phyloP scores from a whole-genome alignment of 2,888 invertebrate genomes.

The Aleiodes alternator region DNA sequence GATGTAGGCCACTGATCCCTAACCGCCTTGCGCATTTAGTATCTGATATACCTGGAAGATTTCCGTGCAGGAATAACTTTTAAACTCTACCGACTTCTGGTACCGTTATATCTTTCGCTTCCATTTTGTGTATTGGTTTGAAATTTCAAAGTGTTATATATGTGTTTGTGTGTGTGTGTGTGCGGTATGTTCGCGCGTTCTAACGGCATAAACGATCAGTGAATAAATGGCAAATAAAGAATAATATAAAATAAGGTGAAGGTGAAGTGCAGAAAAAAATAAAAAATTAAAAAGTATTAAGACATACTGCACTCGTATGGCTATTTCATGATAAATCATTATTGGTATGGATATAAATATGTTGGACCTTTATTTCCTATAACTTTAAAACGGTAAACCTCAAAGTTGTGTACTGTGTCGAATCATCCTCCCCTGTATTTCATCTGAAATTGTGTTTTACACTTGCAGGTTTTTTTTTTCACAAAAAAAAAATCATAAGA shows the following conservation, averaged over 20 bases:
- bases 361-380: constrained; percentile 29
- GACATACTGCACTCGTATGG: constrained; percentile 28
- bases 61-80: constrained; percentile 43
- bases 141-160: not conserved
- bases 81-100: constrained; percentile 36
- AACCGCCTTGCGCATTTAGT: constrained; percentile 18
- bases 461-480: too few species aligned
- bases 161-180: constrained; percentile 6
- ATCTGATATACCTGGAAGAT: constrained; percentile 8
- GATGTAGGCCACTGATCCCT: constrained; percentile 48
- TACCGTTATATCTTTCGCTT: constrained; percentile 41
- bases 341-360: constrained; percentile 38
- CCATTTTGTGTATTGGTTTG: constrained; percentile 21
- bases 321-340: constrained; percentile 45
- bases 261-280: too few species aligned
- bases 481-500: not conserved
- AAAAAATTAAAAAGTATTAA: constrained; percentile 43
- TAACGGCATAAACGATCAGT: constrained; percentile 41
- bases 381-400: constrained; percentile 33
- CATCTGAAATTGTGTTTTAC: constrained; percentile 11
- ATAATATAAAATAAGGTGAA: not conserved
- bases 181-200: constrained; percentile 39
- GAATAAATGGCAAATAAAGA: not conserved
- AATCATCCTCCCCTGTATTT: constrained; percentile 16
- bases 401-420: constrained; percentile 5